Evolutionary conservation across 2,797 vertebrate species (phyloP).

Genomic region (Lateolabrax maculatus): DNA sequence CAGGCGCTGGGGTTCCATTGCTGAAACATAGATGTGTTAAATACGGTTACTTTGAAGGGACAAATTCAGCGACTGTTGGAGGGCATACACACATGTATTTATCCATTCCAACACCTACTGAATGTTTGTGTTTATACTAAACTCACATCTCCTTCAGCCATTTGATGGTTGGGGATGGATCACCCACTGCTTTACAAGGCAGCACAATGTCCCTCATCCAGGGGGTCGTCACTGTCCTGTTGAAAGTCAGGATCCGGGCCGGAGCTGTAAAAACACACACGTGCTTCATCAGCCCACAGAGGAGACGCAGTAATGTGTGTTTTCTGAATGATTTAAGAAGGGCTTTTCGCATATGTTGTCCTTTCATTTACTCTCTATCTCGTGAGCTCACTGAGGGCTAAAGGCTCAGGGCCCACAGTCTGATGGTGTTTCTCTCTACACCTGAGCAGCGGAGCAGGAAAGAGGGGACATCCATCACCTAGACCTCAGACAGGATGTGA

Average conservation of each 20-base stretch:
- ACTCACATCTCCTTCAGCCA: slow-evolving; percentile 99
- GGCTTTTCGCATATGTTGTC: neutral
- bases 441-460: slow-evolving; percentile 6
- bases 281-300: slow-evolving; percentile 20
- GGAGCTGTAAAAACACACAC: slow-evolving; percentile 86
- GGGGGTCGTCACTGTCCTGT: slow-evolving; percentile 95
- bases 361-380: neutral
- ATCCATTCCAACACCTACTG: accelerated
- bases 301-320: slow-evolving; percentile 5
- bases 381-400: slow-evolving; percentile 5
- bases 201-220: slow-evolving; percentile 98
- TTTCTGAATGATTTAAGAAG: neutral
- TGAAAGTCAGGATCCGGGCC: slow-evolving; percentile 95
- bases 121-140: neutral
- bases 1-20: slow-evolving; percentile 95
- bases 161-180: slow-evolving; percentile 95
- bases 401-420: neutral
- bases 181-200: slow-evolving; percentile 96
- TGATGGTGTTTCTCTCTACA: slow-evolving; percentile 16
- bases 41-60: neutral
- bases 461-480: slow-evolving; percentile 56
- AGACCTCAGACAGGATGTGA: slow-evolving; percentile 43
- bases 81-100: neutral
- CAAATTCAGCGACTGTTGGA: neutral
- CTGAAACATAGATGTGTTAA: slow-evolving; percentile 70